Conservation (phyloP, 64 coral and sea anemone species). For the Astreopora myriophthalma region DNA sequence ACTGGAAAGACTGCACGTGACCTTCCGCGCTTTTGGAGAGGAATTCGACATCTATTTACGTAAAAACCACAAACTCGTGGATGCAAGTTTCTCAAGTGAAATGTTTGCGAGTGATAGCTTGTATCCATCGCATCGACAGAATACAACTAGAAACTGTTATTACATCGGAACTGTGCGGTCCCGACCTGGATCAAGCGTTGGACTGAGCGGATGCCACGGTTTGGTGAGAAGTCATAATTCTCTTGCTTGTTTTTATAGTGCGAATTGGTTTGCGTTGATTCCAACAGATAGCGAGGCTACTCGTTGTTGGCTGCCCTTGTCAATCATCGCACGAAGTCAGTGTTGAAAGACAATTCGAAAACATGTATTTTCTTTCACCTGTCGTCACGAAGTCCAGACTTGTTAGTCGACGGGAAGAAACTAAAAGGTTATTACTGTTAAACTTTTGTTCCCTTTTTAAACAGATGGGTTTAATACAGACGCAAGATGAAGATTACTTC, state of each 20-base stretch:
- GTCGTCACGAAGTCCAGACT: background rate
- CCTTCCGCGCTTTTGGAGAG: slow-evolving; percentile 40
- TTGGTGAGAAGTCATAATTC: slow-evolving; percentile 41
- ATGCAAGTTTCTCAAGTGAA: slow-evolving; percentile 37
- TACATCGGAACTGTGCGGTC: slow-evolving; percentile 30
- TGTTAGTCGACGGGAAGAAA: background rate
- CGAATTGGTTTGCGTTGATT: background rate
- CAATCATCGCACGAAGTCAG: background rate
- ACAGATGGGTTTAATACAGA: slow-evolving; percentile 73
- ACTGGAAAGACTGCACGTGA: slow-evolving; percentile 7
- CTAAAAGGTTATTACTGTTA: background rate
- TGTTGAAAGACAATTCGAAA: background rate
- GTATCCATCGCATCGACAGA: background rate
- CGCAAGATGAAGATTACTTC: slow-evolving; percentile 67
- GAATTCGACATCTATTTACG: slow-evolving; percentile 42
- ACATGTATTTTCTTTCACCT: background rate
- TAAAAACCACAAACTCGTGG: slow-evolving; percentile 46
- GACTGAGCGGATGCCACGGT: slow-evolving; percentile 41
- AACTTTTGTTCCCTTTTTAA: too few relatives aligned
- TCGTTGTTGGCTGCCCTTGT: background rate
- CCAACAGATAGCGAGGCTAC: background rate
- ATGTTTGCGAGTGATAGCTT: background rate
- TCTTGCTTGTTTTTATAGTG: background rate
- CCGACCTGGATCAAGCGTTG: slow-evolving; percentile 36
- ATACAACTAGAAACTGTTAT: slow-evolving; percentile 21